Conservation (phyloP, 2,797 vertebrate species). For the Premnoplex brunnescens region DNA sequence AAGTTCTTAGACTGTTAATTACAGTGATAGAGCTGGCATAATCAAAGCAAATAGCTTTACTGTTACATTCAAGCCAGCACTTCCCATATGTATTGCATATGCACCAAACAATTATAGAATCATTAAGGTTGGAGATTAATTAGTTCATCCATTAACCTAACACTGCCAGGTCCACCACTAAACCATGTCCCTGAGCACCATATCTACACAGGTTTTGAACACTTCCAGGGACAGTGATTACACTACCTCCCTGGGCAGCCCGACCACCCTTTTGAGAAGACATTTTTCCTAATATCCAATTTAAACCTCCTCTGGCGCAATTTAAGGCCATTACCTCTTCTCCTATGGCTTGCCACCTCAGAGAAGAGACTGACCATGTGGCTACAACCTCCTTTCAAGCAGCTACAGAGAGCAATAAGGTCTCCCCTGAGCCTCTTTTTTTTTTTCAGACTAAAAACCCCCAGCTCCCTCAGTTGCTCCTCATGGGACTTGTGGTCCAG, state of each 20-base stretch:
- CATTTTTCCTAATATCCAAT: neutral
- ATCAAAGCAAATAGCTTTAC: neutral
- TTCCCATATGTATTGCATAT: neutral
- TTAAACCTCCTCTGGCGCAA: neutral
- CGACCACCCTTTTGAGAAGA: neutral
- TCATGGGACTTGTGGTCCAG: neutral
- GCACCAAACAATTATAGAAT: neutral
- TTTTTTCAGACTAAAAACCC: neutral
- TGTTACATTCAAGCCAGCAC: neutral
- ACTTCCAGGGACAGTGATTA: neutral
- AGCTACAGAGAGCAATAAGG: fast-evolving
- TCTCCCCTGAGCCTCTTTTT: neutral
- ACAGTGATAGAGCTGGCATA: neutral
- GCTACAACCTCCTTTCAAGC: neutral
- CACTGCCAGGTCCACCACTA: neutral
- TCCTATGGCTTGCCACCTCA: neutral
- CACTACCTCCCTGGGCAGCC: neutral
- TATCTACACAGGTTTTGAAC: neutral
- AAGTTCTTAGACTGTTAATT: neutral
- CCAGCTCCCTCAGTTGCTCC: neutral
- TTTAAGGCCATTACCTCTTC: neutral
- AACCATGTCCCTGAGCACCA: neutral
- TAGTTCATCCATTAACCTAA: neutral
- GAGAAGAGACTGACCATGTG: neutral
- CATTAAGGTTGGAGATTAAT: neutral